Evolutionary conservation across 2,797 vertebrate species (phyloP), one percentile per base, ranked within the genome.

Genomic region (Glyptemys insculpta): DNA sequence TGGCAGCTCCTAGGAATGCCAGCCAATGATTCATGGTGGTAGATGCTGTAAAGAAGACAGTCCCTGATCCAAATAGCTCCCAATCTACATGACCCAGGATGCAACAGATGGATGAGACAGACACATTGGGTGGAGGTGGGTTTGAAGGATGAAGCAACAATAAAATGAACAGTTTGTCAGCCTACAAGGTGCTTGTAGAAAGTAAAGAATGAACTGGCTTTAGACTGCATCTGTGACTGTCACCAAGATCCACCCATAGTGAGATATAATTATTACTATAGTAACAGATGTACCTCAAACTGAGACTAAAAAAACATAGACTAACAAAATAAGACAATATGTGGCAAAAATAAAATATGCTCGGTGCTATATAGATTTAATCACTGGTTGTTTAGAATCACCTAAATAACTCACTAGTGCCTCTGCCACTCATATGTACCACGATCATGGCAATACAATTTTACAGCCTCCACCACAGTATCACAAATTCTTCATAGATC

Each of bases 211-310:
- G 21, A 95, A 79, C 83, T 25, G 83, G 87, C 88, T n/a, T 91
- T 47, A 89, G 68, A 78, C 29, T 25, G 31, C 34, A 31, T 82
- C 15, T 34, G 54, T 88, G 19, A 53, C 4, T 44, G 41, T 78
- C 76, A 79, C 54, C 83, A 85, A 93, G 74, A 85, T 94, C 87
- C 96, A 88, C 91, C 90, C 72, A 79, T 8, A 92, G 81, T 79
- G 86, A 94, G 31, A 88, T 72, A 57, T 10, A 29, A n/a, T 31
- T 57, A 78, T 92, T 96, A 85, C 85, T 81, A 87, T 8, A 83
- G 62, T 54, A 88, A 96, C 81, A 85, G 88, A 93, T 88, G 23
- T 85, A 74, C 92, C 92, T 88, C 83, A 92, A 93, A 91, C 57
- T 82, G 81, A 96, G n/a, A 72, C 19, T 5, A 72, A 68, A 86